Conservation (phyloP, 2,797 vertebrate genomes). For the Prunella strophiata region DNA sequence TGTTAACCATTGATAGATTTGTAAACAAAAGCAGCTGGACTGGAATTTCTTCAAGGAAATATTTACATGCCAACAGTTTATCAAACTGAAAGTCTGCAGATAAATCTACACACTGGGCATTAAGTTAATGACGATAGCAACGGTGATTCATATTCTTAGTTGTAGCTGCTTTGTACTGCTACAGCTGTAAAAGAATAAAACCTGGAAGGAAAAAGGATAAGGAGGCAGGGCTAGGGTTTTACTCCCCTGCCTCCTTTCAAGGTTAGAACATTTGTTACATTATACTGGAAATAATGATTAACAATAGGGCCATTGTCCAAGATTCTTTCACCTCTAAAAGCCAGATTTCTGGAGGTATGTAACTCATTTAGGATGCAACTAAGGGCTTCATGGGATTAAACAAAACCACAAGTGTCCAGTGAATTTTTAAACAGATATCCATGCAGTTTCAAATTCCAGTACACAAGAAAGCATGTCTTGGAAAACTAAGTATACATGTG, state of each 20-base stretch:
- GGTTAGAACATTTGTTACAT: conserved; percentile 40
- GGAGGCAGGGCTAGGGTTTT: conserved; percentile 21
- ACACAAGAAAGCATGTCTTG: background rate
- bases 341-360: background rate
- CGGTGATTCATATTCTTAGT: conserved; percentile 71
- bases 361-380: background rate
- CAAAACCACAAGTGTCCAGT: background rate
- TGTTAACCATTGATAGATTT: conserved; percentile 82
- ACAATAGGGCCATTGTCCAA: conserved; percentile 6
- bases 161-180: conserved; percentile 52
- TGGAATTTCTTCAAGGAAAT: conserved; percentile 82
- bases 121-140: conserved; percentile 72
- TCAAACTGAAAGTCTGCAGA: conserved; percentile 79
- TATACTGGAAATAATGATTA: conserved; percentile 28
- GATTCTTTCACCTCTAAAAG: conserved; percentile 14
- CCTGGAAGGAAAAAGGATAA: conserved; percentile 62
- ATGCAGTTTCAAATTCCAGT: background rate
- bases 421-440: background rate
- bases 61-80: conserved; percentile 82
- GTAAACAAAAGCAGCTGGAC: conserved; percentile 85
- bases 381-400: background rate
- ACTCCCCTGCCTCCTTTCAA: conserved; percentile 47
- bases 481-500: background rate
- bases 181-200: conserved; percentile 77
- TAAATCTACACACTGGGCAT: conserved; percentile 77